Percentiles rank a stretch among this genome's conserved stretches.
These are phyloP conservation scores for Aspidiotus destructor DNA, from an alignment of 2,888 invertebrate genomes.

Conservation along the genomic window DNA sequence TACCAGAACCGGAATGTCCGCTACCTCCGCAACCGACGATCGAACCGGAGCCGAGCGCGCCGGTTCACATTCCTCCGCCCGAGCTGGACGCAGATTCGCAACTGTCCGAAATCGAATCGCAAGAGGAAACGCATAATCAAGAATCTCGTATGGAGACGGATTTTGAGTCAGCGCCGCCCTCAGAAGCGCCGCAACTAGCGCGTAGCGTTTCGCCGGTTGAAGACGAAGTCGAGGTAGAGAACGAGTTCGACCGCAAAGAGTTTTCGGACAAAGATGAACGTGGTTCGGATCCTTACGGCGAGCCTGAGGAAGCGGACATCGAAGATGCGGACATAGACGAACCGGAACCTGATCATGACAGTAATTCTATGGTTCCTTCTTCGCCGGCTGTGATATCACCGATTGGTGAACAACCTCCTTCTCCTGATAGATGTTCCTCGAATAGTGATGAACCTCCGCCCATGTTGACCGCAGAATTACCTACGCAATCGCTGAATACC, in stretches of 20 bases:
- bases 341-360: constrained; percentile 27
- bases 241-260: constrained; percentile 10
- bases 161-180: constrained; percentile 7
- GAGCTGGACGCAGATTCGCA: constrained; percentile 25
- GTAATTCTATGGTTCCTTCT: constrained; percentile 27
- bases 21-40: background rate
- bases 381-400: constrained; percentile 35
- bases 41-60: constrained; percentile 16
- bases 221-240: constrained; percentile 17
- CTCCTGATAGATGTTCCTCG: constrained; percentile 26
- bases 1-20: constrained; percentile 8
- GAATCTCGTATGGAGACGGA: constrained; percentile 20
- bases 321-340: constrained; percentile 29
- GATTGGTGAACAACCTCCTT: constrained; percentile 25
- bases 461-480: constrained; percentile 39
- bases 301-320: constrained; percentile 23
- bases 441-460: constrained; percentile 35
- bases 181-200: constrained; percentile 9
- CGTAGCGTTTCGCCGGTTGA: constrained; percentile 2
- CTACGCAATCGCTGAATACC: constrained; percentile 35
- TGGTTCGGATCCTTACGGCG: constrained; percentile 9
- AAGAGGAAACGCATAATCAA: constrained; percentile 25
- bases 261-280: constrained; percentile 22
- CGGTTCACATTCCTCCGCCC: background rate
- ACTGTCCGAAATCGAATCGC: constrained; percentile 21